Conservation (phyloP, 2,888 invertebrate species). For the Axea sp. region DNA sequence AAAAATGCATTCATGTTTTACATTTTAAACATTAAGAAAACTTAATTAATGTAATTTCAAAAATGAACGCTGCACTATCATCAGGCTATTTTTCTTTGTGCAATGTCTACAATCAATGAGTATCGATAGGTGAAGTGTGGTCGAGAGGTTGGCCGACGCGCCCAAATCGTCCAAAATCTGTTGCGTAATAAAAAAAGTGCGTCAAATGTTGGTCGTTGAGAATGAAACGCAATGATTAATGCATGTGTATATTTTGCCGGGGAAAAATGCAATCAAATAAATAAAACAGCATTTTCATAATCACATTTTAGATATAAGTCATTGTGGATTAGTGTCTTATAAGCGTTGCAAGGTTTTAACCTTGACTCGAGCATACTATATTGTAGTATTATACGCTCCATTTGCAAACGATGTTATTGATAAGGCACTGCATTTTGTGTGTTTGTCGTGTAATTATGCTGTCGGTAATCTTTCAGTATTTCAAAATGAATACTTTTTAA, state of each 20-base stretch:
- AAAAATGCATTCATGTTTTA: no score
- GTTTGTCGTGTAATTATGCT: slow-evolving; percentile 22
- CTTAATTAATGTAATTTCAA: no score
- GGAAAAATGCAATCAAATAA: slow-evolving; percentile 14
- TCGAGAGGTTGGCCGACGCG: no score
- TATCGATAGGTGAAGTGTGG: no score
- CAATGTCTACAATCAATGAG: no score
- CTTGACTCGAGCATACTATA: slow-evolving; percentile 63
- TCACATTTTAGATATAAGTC: slow-evolving; percentile 51
- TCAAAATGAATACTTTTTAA: no score
- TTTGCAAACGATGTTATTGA: slow-evolving; percentile 64
- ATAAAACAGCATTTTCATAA: slow-evolving; percentile 48
- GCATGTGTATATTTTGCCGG: not conserved
- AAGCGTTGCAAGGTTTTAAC: slow-evolving; percentile 62
- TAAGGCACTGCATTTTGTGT: slow-evolving; percentile 47
- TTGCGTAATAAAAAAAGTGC: no score
- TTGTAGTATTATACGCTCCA: slow-evolving; percentile 64
- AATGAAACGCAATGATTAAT: slow-evolving; percentile 5
- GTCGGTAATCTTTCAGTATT: not conserved
- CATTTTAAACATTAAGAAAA: no score
- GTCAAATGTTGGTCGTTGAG: no score
- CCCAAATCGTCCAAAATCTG: no score
- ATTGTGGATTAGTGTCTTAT: slow-evolving; percentile 60
- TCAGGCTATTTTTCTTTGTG: no score
- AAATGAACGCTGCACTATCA: no score